Evolutionary conservation across 1,140 invertebrate genomes (phyloP), one percentile per base, ranked within the genome.

Genomic region (Musca vetustissima): DNA sequence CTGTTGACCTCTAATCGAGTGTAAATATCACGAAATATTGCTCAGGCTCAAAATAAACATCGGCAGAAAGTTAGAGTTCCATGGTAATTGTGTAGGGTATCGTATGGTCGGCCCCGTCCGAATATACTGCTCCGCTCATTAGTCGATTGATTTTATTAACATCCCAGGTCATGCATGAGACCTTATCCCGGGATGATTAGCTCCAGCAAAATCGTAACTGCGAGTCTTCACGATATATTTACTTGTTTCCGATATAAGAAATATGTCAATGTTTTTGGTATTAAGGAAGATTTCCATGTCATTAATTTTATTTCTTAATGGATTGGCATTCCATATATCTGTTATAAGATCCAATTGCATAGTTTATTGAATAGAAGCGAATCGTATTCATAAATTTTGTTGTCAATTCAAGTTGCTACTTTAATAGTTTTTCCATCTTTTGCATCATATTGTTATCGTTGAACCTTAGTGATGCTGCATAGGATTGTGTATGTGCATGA

Each of bases 131-230:
- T n/a, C n/a, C n/a, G n/a, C n/a, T n/a, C 65, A 47, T 69, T 36
- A n/a, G 13, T n/a, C n/a, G n/a, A n/a, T 50, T 3, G 67, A 55
- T 53, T 69, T 73, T 13, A 73, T 61, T 65, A 71, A 14, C 52
- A 71, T 67, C 14, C 69, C 67, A 19, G 69, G 43, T 9, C 72
- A 69, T 22, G 68, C 72, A 48, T 72, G 71, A 19, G 19, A 11
- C 68, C 47, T 68, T 67, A 68, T 66, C 61, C 64, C 47, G 2
- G 67, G 61, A 59, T 70, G 64, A 49, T 70, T 66, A 9, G 64
- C 43, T 28, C 11, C 19, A 24, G 57, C 59, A 43, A 57, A n/a
- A 17, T 70, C 24, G 13, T 66, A 64, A 19, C 65, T 32, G 8
- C 28, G 64, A 49, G 66, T 69, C 67, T 69, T 50, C 53, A 69